Base-by-base conservation (phyloP, 2,113 vertebrate genomes). In the Chaenocephalus aceratus region DNA sequence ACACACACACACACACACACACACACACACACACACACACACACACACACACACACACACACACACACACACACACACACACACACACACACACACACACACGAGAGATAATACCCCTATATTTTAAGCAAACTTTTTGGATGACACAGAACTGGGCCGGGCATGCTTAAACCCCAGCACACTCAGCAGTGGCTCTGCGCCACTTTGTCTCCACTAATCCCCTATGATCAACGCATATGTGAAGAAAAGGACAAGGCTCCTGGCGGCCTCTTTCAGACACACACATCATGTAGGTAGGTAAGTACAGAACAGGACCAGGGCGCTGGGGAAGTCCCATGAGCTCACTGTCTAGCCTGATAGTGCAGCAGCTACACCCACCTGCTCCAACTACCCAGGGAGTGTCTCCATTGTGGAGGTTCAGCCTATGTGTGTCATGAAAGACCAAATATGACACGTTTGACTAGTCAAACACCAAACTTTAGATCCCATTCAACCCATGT, bases 321-420 rank as follows among this genome's bases (percentile, higher is more conserved):
- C 15, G 13, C 45, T 51, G 87, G 89, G 91, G 88, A 90, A 91
- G 86, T 94, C 92, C 90, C 89, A 93, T 94, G 92, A 94, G 89
- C 90, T 94, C 90, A 94, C 71, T 54, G 91, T 94, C 91, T 92
- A 70, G 89, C 89, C 88, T 84, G 85, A 86, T 75, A 64, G 64
- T 18, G 70, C 76, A 62, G 85, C 79, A 77, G 79, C 85, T 84
- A 88, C 78, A 66, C 88, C 80, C 70, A 77, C 83, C 81, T 85
- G 75, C 75, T 82, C 83, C 71, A 62, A 41, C 72, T 51, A 23
- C 69, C 61, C 23, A 75, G 81, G 86, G 82, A 83, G 74, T 73
- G 68, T 81, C 75, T 77, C 78, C 6, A 71, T 66, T 60, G 67
- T 57, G 51, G 34, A 73, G 65, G 60, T 75, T 82, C 45, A 77